Conservation (phyloP, 2,113 vertebrate genomes). For the Larimichthys crocea region DNA sequence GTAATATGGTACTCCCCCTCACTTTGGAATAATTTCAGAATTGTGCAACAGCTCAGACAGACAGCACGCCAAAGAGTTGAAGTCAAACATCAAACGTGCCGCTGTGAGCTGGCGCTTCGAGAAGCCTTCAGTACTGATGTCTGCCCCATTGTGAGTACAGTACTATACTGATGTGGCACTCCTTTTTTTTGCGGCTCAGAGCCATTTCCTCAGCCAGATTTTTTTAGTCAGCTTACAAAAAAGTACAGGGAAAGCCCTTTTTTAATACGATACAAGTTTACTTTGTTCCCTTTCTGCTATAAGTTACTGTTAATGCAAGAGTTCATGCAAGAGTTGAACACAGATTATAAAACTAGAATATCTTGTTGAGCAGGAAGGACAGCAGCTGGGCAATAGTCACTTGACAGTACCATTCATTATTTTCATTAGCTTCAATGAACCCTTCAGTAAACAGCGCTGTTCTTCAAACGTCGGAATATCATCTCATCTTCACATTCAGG, state of each 20-base stretch:
- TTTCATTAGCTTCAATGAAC: constrained; percentile 39
- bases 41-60: background rate
- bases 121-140: background rate
- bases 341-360: background rate
- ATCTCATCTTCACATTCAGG: background rate
- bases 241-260: background rate
- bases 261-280: background rate
- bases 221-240: background rate
- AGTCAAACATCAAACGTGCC: constrained; percentile 7
- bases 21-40: background rate
- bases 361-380: constrained; percentile 42
- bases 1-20: background rate
- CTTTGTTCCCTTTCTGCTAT: background rate
- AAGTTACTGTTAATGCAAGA: background rate
- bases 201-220: background rate
- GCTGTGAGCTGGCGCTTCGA: background rate
- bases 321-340: background rate
- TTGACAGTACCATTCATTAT: background rate
- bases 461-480: constrained; percentile 2
- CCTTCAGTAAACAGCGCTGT: background rate
- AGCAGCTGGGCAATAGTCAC: background rate
- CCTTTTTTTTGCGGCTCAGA: background rate
- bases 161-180: background rate
- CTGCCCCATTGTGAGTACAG: background rate
- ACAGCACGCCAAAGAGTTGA: background rate